phyloP scores from a whole-genome alignment of 2,797 vertebrate genomes.

The Myotis daubentonii region DNA sequence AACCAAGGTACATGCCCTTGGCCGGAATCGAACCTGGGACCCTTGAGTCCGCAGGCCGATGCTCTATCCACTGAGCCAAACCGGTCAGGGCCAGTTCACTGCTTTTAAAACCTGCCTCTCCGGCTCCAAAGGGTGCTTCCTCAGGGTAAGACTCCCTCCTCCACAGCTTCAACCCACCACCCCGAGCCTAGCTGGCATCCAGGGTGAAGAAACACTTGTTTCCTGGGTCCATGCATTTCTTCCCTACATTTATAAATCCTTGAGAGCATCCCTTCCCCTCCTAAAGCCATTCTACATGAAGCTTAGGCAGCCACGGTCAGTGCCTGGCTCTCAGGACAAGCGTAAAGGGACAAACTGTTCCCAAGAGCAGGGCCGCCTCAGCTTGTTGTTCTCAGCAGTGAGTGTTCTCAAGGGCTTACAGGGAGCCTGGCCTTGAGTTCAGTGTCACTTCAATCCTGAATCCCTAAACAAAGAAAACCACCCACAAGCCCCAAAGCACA shows the following conservation, averaged over 20 bases:
- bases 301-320: neutral
- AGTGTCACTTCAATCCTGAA: neutral
- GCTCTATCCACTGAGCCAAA: too few relatives aligned
- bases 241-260: neutral
- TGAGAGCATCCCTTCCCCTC: fast-evolving
- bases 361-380: neutral
- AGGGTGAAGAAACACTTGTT: neutral
- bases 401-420: neutral
- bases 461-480: neutral
- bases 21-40: too few relatives aligned
- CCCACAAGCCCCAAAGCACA: fast-evolving
- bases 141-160: neutral
- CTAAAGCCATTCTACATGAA: neutral
- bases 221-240: neutral
- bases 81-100: too few relatives aligned
- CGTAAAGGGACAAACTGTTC: neutral
- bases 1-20: too few relatives aligned
- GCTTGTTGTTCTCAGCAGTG: neutral
- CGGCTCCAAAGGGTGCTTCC: neutral
- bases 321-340: neutral
- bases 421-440: neutral
- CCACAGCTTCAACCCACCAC: neutral
- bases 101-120: neutral
- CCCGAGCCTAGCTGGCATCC: too few relatives aligned
- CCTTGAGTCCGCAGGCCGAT: too few relatives aligned